These are phyloP conservation scores for Acanthisitta chloris DNA, from an alignment of 2,113 vertebrate species.

Conservation along the genomic window DNA sequence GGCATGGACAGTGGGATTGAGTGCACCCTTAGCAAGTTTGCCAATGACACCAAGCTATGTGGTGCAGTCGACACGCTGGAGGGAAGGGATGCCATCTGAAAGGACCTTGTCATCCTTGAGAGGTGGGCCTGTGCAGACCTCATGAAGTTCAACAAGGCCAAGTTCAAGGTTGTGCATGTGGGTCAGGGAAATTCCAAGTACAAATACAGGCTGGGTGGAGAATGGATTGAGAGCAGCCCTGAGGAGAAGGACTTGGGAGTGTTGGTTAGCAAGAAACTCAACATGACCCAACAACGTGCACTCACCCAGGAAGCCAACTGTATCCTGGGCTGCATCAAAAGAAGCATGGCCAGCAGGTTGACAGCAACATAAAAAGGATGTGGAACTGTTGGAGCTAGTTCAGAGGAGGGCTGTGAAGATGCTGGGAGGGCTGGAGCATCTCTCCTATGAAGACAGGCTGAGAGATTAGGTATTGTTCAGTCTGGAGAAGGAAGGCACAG, in stretches of 20 bases:
- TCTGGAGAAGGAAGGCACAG: rapidly evolving
- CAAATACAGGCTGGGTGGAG: neutral
- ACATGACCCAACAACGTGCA: neutral
- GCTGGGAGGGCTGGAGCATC: neutral
- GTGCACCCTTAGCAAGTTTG: neutral
- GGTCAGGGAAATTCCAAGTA: neutral
- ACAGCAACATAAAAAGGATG: neutral
- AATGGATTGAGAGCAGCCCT: neutral
- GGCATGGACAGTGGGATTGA: neutral
- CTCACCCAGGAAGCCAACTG: rapidly evolving
- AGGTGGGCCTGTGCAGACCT: neutral
- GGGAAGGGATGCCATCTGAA: neutral
- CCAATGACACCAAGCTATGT: neutral
- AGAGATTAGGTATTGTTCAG: neutral
- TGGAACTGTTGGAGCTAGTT: neutral
- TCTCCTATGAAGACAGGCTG: neutral
- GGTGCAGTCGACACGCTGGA: rapidly evolving
- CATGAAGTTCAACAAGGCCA: neutral
- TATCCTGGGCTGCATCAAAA: neutral
- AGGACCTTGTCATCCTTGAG: neutral
- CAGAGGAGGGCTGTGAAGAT: neutral
- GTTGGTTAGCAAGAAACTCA: neutral
- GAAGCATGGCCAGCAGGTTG: neutral
- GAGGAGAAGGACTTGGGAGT: neutral
- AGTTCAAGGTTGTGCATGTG: neutral